Conservation (phyloP, 2,113 vertebrate species). For the Pteruthius melanotis region DNA sequence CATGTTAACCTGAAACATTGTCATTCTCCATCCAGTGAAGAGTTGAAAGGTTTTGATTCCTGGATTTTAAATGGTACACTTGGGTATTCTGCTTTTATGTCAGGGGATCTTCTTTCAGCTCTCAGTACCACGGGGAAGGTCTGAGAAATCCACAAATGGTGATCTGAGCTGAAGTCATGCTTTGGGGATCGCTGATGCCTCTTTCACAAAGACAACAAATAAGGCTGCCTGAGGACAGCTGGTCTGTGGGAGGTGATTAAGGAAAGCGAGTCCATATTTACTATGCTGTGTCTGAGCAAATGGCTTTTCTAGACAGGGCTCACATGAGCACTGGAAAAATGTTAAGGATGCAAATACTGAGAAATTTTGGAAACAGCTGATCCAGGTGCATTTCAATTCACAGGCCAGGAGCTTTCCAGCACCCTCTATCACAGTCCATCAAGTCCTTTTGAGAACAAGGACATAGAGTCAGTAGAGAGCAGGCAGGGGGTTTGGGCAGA, state of each 20-base stretch:
- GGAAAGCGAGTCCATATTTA: background rate
- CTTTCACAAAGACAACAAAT: background rate
- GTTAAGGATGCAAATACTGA: background rate
- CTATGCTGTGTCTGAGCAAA: background rate
- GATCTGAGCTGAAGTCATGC: background rate
- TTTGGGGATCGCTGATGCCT: background rate
- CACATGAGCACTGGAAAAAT: background rate
- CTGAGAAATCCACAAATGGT: background rate
- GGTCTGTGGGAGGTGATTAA: background rate
- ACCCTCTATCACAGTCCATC: rapidly evolving
- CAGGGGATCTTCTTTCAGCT: background rate
- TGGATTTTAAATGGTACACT: background rate
- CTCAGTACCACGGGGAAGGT: background rate
- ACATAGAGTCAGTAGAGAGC: background rate
- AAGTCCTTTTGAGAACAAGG: background rate
- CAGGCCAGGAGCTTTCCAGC: background rate
- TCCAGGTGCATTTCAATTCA: background rate
- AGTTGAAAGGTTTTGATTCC: background rate
- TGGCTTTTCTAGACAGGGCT: background rate
- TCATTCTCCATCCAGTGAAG: background rate
- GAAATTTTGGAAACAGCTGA: background rate
- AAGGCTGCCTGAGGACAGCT: background rate
- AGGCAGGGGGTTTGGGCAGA: background rate
- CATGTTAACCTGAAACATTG: background rate
- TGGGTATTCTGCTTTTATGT: background rate